phyloP scores from a whole-genome alignment of 2,113 vertebrate species.

The Globicephala melas region DNA sequence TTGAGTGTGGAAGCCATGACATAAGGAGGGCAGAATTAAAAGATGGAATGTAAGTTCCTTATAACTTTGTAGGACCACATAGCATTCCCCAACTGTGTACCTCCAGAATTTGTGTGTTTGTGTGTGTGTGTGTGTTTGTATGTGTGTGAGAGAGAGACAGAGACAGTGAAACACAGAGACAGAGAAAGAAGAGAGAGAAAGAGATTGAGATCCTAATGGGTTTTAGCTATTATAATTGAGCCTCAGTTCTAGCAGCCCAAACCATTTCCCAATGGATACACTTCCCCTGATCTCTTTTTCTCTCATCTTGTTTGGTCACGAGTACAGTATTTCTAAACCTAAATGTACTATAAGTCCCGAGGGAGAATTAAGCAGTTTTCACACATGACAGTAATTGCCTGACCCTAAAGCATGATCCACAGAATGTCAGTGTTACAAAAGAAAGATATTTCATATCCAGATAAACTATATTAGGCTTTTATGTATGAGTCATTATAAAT shows the following conservation, averaged over 20 bases:
- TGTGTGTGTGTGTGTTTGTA: not conserved
- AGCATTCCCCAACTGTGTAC: not conserved
- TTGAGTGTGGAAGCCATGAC: not conserved
- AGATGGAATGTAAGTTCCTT: not conserved
- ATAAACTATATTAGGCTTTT: not conserved
- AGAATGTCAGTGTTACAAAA: constrained; percentile 1
- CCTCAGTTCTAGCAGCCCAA: not conserved
- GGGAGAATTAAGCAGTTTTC: constrained; percentile 21
- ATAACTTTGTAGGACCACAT: not conserved
- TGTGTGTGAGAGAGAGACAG: not conserved
- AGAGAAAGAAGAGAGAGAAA: not conserved
- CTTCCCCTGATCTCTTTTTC: not conserved
- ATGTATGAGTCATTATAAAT: not conserved
- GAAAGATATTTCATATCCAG: not conserved
- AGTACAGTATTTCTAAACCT: not conserved
- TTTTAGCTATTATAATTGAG: not conserved
- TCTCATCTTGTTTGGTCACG: not conserved
- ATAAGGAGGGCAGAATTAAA: not conserved
- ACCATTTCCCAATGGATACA: not conserved
- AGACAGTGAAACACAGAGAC: not conserved
- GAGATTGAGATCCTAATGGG: not conserved
- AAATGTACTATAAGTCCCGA: not conserved
- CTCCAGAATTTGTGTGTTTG: not conserved
- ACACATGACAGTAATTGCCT: not conserved
- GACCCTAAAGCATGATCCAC: not conserved